These are phyloP conservation scores for Lanius collurio DNA, from an alignment of 2,113 vertebrate genomes.

Conservation along the genomic window DNA sequence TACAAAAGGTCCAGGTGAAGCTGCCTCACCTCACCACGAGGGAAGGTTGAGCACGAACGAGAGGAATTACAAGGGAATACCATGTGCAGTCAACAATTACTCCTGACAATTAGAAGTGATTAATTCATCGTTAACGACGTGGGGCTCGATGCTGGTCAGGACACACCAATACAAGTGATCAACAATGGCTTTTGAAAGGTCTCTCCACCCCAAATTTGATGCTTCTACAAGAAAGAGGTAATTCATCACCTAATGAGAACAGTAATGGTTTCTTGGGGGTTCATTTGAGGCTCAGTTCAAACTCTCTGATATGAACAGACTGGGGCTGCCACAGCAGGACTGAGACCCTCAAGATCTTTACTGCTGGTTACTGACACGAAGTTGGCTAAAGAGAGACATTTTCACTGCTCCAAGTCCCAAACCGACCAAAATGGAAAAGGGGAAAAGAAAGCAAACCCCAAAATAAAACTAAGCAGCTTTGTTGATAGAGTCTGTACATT, in stretches of 20 bases:
- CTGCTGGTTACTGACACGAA: neutral
- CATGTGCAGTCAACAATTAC: neutral
- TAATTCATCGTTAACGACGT: neutral
- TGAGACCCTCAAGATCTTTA: neutral
- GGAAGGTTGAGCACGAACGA: fast-evolving
- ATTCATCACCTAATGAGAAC: neutral
- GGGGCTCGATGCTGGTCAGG: neutral
- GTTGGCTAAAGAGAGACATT: neutral
- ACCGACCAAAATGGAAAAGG: neutral
- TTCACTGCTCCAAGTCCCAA: neutral
- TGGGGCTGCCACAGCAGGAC: neutral
- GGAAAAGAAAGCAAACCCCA: neutral
- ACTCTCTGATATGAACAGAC: neutral
- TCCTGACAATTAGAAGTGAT: neutral
- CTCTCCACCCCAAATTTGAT: neutral
- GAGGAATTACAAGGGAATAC: neutral
- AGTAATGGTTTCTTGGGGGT: neutral
- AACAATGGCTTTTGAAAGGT: neutral
- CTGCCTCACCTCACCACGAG: neutral
- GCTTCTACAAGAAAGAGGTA: neutral
- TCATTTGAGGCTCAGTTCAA: neutral
- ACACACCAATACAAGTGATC: neutral
- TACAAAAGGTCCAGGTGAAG: neutral
- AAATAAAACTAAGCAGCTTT: neutral
- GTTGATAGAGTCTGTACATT: neutral